A percentile compares a stretch with the other conserved stretches of the same genome.
Conservation (phyloP, 2,113 vertebrate species). For the Ageneiosus marmoratus region DNA sequence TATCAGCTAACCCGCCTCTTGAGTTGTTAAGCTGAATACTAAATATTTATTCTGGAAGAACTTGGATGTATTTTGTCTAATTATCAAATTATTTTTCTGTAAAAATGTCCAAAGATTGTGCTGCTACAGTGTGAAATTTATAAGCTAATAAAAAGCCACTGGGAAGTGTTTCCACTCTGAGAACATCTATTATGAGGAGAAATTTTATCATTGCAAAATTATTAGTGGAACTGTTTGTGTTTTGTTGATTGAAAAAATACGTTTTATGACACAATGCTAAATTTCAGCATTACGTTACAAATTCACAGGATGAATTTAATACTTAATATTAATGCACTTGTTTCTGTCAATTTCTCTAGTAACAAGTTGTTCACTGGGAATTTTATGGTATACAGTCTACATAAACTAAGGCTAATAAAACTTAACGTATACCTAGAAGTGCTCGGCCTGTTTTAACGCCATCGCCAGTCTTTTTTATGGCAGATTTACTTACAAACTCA, state of each 20-base stretch:
- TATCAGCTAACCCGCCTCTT: background rate
- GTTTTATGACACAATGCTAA: background rate
- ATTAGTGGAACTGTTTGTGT: background rate
- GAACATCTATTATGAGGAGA: background rate
- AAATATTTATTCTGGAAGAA: background rate
- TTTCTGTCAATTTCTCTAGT: too few relatives aligned
- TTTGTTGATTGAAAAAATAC: background rate
- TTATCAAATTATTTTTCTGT: background rate
- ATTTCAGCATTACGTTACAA: background rate
- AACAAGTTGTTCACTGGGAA: too few relatives aligned
- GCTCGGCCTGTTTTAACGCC: too few relatives aligned
- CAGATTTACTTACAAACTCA: too few relatives aligned
- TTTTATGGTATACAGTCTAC: too few relatives aligned
- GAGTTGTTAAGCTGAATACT: background rate
- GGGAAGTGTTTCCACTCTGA: background rate
- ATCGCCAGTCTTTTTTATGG: too few relatives aligned
- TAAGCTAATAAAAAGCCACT: background rate
- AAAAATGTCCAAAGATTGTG: conserved; percentile 10
- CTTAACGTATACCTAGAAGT: too few relatives aligned
- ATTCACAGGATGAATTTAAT: too few relatives aligned
- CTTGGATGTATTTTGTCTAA: conserved; percentile 14
- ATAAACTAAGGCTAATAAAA: too few relatives aligned
- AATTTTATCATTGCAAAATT: background rate
- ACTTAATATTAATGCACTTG: too few relatives aligned
- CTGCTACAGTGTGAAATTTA: background rate